These are phyloP conservation scores for Boloria selene DNA, from an alignment of 2,888 invertebrate genomes.

Conservation along the genomic window DNA sequence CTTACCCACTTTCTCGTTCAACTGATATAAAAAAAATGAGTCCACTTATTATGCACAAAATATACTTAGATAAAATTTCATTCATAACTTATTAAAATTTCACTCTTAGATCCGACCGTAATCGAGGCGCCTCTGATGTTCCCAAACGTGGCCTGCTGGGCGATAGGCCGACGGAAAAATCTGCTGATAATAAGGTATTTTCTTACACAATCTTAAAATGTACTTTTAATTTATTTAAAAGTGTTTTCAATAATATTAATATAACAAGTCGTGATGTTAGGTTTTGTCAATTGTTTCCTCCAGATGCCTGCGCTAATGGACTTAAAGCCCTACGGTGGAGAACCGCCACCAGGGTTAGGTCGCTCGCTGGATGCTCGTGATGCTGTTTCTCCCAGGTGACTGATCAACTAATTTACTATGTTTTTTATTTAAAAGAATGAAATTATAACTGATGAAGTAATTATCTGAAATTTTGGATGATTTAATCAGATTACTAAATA, in stretches of 20 bases:
- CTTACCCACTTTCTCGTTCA: too few species aligned
- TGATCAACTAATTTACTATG: too few species aligned
- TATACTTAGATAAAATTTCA: too few species aligned
- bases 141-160: conserved; percentile 67
- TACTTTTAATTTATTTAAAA: neutral
- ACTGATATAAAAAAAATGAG: too few species aligned
- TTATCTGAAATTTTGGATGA: too few species aligned
- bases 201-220: too few species aligned
- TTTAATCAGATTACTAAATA: too few species aligned
- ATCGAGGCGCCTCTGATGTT: conserved; percentile 9
- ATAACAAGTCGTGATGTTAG: neutral
- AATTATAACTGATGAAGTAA: too few species aligned
- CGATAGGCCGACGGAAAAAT: conserved; percentile 63
- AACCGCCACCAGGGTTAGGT: conserved; percentile 47
- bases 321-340: conserved; percentile 64
- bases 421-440: too few species aligned
- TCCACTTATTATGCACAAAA: too few species aligned
- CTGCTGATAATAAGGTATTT: conserved; percentile 46
- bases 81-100: too few species aligned
- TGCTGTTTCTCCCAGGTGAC: conserved; percentile 74
- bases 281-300: conserved; percentile 22
- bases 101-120: conserved; percentile 3
- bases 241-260: neutral
- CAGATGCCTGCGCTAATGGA: conserved; percentile 73
- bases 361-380: conserved; percentile 65